These are phyloP conservation scores for Zaprionus tsacasi DNA, from an alignment of 1,140 invertebrate genomes.

Conservation along the genomic window DNA sequence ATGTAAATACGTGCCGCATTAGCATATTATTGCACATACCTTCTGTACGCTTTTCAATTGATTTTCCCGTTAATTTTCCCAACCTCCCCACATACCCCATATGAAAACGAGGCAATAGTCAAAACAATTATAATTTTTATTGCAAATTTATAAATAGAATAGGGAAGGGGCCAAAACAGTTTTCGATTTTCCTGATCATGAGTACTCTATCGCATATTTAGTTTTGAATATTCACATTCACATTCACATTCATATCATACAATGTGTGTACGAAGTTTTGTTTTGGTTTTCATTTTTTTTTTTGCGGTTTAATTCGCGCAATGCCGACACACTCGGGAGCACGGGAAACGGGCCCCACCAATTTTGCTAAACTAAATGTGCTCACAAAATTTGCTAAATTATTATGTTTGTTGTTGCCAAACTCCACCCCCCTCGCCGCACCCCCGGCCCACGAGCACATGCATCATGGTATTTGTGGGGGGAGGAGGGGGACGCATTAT, in stretches of 20 bases:
- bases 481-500: neutral
- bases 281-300: no score
- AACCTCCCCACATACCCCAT: no score
- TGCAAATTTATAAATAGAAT: conserved; percentile 35
- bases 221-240: neutral
- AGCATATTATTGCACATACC: neutral
- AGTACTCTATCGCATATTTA: neutral
- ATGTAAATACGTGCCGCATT: neutral
- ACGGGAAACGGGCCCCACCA: conserved; percentile 3
- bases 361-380: conserved; percentile 31
- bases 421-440: no score
- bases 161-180: conserved; percentile 7
- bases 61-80: neutral
- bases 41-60: neutral
- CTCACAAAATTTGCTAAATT: conserved; percentile 24
- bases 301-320: neutral
- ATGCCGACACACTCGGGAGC: conserved; percentile 19
- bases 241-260: neutral
- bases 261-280: neutral
- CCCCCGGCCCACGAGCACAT: neutral
- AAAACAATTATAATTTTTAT: conserved; percentile 44
- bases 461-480: neutral
- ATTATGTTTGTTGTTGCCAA: neutral
- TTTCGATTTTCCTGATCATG: conserved; percentile 10
- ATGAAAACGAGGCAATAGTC: neutral